Percentiles rank a stretch among this genome's conserved stretches.
Evolutionary conservation across 2,888 invertebrate species (phyloP).

Genomic region (Protodeltote pygarga): DNA sequence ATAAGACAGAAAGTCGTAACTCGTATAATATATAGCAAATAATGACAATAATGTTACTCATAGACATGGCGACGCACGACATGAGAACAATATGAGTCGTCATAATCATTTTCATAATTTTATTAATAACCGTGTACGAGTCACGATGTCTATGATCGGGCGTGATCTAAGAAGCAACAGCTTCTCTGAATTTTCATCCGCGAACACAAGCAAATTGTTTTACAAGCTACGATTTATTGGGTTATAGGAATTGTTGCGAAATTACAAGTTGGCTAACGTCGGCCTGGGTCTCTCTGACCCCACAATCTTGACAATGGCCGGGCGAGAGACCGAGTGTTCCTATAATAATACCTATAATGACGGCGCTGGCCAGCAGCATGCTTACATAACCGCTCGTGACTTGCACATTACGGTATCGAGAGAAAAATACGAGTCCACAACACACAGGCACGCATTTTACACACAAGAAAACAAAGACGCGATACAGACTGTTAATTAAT

Average conservation of each 20-base stretch:
- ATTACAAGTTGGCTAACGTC: slow-evolving; percentile 79
- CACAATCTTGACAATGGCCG: slow-evolving; percentile 86
- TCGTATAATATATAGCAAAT: slow-evolving; percentile 33
- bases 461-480: slow-evolving; percentile 3
- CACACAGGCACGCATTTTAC: slow-evolving; percentile 61
- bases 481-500: background rate
- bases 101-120: slow-evolving; percentile 78
- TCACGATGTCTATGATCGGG: slow-evolving; percentile 77
- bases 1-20: slow-evolving; percentile 14
- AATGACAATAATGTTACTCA: slow-evolving; percentile 38
- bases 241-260: slow-evolving; percentile 80
- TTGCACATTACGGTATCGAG: slow-evolving; percentile 84
- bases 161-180: slow-evolving; percentile 68
- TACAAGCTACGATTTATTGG: slow-evolving; percentile 81
- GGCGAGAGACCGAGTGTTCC: slow-evolving; percentile 75
- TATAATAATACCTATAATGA: slow-evolving; percentile 83
- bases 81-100: slow-evolving; percentile 63
- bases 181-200: slow-evolving; percentile 55
- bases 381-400: slow-evolving; percentile 87
- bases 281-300: slow-evolving; percentile 76
- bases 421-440: slow-evolving; percentile 77
- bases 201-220: slow-evolving; percentile 75
- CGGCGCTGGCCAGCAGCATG: slow-evolving; percentile 80
- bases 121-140: slow-evolving; percentile 74
- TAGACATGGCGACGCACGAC: slow-evolving; percentile 54